Base-by-base conservation (phyloP, 64 coral and sea anemone species). In the Anthopleura sola region DNA sequence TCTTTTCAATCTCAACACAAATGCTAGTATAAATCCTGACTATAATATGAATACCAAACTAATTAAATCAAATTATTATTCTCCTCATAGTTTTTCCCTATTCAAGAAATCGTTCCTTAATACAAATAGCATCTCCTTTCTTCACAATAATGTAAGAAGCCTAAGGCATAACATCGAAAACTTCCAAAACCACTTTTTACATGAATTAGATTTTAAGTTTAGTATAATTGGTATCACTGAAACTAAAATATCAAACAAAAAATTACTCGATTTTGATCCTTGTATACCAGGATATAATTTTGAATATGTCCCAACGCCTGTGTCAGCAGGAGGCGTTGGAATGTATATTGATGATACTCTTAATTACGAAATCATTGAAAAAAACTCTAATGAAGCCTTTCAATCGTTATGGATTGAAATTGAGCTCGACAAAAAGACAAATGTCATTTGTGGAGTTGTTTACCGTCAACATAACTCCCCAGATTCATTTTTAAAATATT, bases 311-410 rank as follows among this genome's bases (percentile, higher is more conserved):
- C 86, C 86, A 58, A 87, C 74, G 33, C 74, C 86, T 88, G 34
- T 88, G 39, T 88, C 86, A 60, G 76, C 50, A 60, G 86, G 86
- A 88, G 86, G 86, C 36, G 75, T 88, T 88, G 86, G 86, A 38
- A 88, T 88, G 86, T 87, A 87, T 37, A 53, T 87, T 87, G 49
- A 87, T 55, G 54, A 78, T 12, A 31, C 28, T 56, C 55, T 88
- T 16, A 88, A 81, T 81, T 88, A 81, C 26, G 60, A 21, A n/a
- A 49, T 81, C 19, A 77, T 88, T 60, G 86, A 76, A 76, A 51
- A 29, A 86, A 86, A 68, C 16, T 86, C 83, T 86, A 75, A 54
- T 16, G 85, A 88, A 50, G 86, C 76, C 34, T 88, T 88, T 37
- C 76, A 81, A 57, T n/a, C 78, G 29, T 62, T 87, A 78, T 79